Evolutionary conservation across 2,797 vertebrate species (phyloP), one percentile per base, ranked within the genome.

Genomic region (Cyprinodon diabolis): DNA sequence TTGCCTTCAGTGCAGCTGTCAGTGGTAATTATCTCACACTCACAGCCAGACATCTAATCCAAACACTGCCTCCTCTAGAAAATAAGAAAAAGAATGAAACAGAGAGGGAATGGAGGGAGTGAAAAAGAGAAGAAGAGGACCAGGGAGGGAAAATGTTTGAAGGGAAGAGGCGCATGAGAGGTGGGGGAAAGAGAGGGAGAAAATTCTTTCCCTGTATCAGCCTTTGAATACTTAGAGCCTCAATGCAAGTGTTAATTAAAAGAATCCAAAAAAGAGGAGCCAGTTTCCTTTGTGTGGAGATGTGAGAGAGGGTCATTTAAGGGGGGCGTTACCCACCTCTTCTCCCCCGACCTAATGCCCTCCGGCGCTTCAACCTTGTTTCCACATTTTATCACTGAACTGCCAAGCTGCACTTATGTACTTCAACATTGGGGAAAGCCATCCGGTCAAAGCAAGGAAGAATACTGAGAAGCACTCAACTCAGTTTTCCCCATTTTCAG

Each of bases 11-110:
- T 96, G 96, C 97, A 98, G 96, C 96, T 97, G 97, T 97, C 97
- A 96, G 95, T 93, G 95, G 95, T 96, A 97, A 98, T 99, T 97
- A 98, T 98, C 96, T 97, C 96, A 96, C 95, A 96, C 94, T 97
- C 96, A 89, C 91, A 92, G 93, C 90, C 92, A 93, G 90, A 92
- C 88, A 92, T 83, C 89, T 90, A 94, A 93, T 94, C 93, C 92
- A 95, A 94, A 95, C 93, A 93, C 86, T 91, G 91, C 90, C 83
- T 80, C 85, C 87, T 87, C 81, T 81, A 87, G 90, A 91, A 90
- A 91, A 84, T 85, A 86, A 86, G 91, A 87, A 47, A 47, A 51
- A 82, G 89, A 90, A 86, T 80, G 86, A 91, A 91, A 92, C 87
- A 89, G 83, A 77, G 87, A 75, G 78, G 90, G 90, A 91, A 90